Evolutionary conservation across 2,888 invertebrate species (phyloP), one percentile per base, ranked within the genome.

Genomic region (Cremastobaeus sp.): DNA sequence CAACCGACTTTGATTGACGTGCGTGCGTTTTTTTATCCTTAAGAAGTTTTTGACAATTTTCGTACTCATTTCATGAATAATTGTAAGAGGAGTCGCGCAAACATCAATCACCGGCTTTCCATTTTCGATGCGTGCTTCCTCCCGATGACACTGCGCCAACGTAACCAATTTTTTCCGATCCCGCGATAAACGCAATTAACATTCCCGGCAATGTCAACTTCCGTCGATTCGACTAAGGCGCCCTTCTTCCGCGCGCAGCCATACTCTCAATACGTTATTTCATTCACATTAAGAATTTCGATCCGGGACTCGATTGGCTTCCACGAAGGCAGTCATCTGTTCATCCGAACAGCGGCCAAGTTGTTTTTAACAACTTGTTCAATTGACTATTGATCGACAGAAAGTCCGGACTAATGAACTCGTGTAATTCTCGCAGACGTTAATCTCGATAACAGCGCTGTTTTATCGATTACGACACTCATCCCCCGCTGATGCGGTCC

Each of bases 371-470:
- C 52, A 64, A 64, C 64, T 71, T 59, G 72, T 65, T 59, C 59
- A 65, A 74, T 68, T 68, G 71, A 75, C 69, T 60, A 76, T 72
- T 55, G 71, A 76, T 65, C 69, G 64, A 66, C 62, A 60, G 73
- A 70, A 72, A 65, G 57, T 62, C 71, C 70, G 62, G 76, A 78
- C 79, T 81, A 79, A 81, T 80, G 79, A 81, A 80, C 76, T 77
- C 71, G 73, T 52, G 68, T 52, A 30, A 69, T 47, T 47, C 68
- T 52, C 57, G 72, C 37, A 79, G 81, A 84, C 83, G 83, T 85
- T 84, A 83, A 85, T 85, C 83, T 82, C 79, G 81, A 80, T 77
- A 82, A 83, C 81, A 81, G 82, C 83, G 82, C 79, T 77, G 75
- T 84, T 85, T 85, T 84, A 85, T 85, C 84, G 84, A 80, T 80